Base-by-base conservation (phyloP, 2,797 vertebrate genomes). In the Peromyscus nudipes region DNA sequence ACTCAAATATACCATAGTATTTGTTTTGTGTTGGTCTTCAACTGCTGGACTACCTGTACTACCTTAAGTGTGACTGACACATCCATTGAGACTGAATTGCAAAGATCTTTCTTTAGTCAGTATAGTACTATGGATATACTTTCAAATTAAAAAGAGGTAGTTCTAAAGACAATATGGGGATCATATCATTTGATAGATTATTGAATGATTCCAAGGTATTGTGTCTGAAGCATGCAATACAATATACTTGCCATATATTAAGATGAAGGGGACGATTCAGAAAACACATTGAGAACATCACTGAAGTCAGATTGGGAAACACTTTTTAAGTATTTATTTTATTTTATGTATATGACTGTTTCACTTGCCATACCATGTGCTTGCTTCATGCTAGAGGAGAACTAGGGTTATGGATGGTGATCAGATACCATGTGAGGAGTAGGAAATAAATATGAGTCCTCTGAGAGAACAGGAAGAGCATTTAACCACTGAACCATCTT, bases 251-350 rank as follows among this genome's bases (percentile, higher is more conserved):
- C 21, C 19, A 23, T 65, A 23, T 49, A 14, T 3, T 57, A 43
- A n/a, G 1, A 1, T 73, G 11, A 49, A 12, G 14, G 31, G 16
- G 17, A 37, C 23, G 4, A 52, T 55, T 11, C 2, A 0, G 1
- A 4, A 77, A 37, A 8, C 4, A 27, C n/a, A 69, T 4, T 80
- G 17, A 31, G 6, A 9, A 62, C 69, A 31, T 34, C 43, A 46
- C 9, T 29, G 25, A 94, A 37, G 4, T 94, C 7, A 73, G 16
- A 13, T 79, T 79, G 34, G 43, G 17, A 81, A 82, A 34, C 3
- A 49, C 37, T 11, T 67, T 91, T 90, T 46, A 82, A 64, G 9
- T 31, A 29, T 31, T 64, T 46, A 43, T 64, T 64, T 43, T 62
- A 62, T 62, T 43, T 82, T 64, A 43, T 60, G 4, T 27, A 7